Percentiles rank a stretch among this genome's conserved stretches.
Conservation (phyloP, 2,113 vertebrate species). For the Microtus ochrogaster region DNA sequence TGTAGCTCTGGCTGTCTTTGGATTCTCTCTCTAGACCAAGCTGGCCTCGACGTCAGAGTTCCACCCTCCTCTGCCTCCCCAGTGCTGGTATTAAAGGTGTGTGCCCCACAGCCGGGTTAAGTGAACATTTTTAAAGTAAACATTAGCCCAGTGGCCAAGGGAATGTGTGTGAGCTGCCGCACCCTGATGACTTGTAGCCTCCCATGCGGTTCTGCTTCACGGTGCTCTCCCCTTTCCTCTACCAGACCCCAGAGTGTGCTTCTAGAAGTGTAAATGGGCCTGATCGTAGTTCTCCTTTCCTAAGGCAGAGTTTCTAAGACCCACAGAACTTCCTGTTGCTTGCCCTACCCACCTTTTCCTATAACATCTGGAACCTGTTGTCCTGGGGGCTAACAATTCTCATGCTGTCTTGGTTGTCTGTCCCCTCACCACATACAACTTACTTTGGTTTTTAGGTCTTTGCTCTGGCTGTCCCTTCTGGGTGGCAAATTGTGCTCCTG, state of each 20-base stretch:
- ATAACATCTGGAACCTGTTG: rapidly evolving
- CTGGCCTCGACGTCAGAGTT: not conserved
- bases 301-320: rapidly evolving
- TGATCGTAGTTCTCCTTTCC: not conserved
- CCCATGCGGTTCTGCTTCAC: not conserved
- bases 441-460: not conserved
- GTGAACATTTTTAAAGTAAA: not conserved
- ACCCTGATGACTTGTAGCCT: not conserved
- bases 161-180: not conserved
- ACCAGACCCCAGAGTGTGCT: not conserved
- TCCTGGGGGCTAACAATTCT: not conserved
- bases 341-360: not conserved
- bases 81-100: not conserved
- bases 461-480: not conserved
- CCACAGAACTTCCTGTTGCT: not conserved
- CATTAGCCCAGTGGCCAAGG: not conserved
- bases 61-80: not conserved
- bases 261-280: not conserved
- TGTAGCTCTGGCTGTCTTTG: not conserved
- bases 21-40: not conserved
- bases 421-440: not conserved
- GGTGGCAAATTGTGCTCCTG: not conserved
- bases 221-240: not conserved
- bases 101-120: not conserved
- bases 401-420: not conserved